Conservation (phyloP, 2,888 invertebrate genomes). For the Ametastegia equiseti region DNA sequence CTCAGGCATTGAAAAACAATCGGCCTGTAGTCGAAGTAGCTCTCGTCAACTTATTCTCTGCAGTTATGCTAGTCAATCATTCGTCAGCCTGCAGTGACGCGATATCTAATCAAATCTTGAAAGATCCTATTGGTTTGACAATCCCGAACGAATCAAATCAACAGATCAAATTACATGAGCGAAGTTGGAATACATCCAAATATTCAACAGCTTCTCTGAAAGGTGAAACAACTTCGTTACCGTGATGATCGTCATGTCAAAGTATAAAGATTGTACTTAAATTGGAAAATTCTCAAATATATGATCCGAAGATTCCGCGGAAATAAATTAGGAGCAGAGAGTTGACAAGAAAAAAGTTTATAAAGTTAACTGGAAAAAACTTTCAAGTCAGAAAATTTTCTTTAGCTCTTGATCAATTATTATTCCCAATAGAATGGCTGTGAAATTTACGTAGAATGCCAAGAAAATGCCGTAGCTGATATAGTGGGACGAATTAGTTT, state of each 20-base stretch:
- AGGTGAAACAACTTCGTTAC: conserved; percentile 5
- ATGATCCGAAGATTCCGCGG: neutral
- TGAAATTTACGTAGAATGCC: neutral
- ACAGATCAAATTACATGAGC: neutral
- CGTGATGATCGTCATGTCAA: neutral
- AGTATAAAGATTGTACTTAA: neutral
- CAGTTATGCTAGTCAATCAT: neutral
- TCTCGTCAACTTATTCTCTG: neutral
- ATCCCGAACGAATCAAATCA: neutral
- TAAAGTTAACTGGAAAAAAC: neutral
- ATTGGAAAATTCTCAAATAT: neutral
- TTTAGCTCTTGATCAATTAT: neutral
- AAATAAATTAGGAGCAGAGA: neutral
- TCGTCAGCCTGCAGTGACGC: neutral
- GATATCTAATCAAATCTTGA: neutral
- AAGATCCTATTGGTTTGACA: neutral
- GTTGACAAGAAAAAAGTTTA: neutral
- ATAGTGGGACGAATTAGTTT: neutral
- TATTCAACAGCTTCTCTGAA: neutral
- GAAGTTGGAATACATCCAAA: neutral
- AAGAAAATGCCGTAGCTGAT: neutral
- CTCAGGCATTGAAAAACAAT: neutral
- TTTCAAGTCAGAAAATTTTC: neutral
- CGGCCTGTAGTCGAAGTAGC: neutral
- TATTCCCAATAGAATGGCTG: neutral